Evolutionary conservation across 2,888 invertebrate species (phyloP).

Genomic region (Conchocele bisecta): DNA sequence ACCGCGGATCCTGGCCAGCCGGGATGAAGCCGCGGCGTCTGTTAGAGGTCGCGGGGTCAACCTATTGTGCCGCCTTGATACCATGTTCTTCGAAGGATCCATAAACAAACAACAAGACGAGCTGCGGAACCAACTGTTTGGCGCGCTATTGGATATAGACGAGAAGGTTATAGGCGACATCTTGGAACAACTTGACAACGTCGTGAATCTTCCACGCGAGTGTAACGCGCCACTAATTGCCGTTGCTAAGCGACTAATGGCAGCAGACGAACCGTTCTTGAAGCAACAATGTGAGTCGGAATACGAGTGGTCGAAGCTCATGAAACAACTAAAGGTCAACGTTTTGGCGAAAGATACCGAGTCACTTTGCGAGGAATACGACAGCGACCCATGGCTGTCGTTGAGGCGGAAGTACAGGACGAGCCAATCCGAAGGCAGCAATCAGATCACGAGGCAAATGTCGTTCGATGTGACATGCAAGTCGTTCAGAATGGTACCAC

Average conservation of each 20-base stretch:
- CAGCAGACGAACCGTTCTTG: conserved; percentile 49
- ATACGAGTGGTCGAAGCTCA: conserved; percentile 48
- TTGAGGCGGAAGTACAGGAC: conserved; percentile 52
- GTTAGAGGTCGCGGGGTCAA: conserved; percentile 38
- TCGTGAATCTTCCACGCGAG: conserved; percentile 36
- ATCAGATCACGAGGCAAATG: conserved; percentile 27
- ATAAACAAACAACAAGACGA: conserved; percentile 36
- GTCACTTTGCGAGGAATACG: conserved; percentile 56
- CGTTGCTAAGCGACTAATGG: conserved; percentile 50
- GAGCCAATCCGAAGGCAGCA: conserved; percentile 14
- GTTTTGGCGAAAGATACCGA: conserved; percentile 39
- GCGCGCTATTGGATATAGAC: conserved; percentile 15
- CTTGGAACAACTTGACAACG: conserved; percentile 19
- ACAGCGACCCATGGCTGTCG: conserved; percentile 61
- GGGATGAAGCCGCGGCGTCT: conserved; percentile 40
- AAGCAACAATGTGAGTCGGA: conserved; percentile 47
- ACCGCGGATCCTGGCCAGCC: conserved; percentile 30
- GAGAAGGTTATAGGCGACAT: conserved; percentile 10
- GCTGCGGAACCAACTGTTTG: conserved; percentile 27
- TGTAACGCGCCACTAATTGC: conserved; percentile 43
- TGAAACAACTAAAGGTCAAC: not conserved
- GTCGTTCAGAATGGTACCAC: not conserved
- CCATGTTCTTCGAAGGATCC: conserved; percentile 54
- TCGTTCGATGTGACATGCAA: conserved; percentile 44
- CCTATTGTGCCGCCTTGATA: conserved; percentile 50